phyloP scores from a whole-genome alignment of 2,113 vertebrate genomes.

The Leptodactylus fuscus region DNA sequence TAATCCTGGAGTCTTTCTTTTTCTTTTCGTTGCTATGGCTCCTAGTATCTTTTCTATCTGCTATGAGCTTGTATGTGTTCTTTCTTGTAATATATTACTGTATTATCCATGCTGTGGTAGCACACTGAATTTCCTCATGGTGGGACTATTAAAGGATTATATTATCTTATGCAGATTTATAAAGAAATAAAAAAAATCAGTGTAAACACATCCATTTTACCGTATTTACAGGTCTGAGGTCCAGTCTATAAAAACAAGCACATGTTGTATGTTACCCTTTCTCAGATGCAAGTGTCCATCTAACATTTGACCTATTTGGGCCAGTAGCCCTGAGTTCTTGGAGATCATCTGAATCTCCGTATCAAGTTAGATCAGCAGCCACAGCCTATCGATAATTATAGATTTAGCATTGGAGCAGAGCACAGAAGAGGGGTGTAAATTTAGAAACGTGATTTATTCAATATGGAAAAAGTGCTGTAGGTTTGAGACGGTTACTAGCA shows the following conservation, averaged over 20 bases:
- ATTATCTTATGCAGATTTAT: too few relatives aligned
- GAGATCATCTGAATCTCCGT: neutral
- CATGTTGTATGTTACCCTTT: neutral
- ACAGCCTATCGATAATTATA: constrained; percentile 44
- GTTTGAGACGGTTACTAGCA: constrained; percentile 46
- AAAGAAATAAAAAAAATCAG: too few relatives aligned
- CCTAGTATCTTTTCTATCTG: too few relatives aligned
- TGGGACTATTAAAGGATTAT: too few relatives aligned
- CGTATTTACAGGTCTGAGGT: too few relatives aligned
- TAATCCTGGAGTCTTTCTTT: too few relatives aligned
- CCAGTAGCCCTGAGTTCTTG: neutral
- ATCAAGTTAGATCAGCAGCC: neutral
- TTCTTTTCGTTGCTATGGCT: too few relatives aligned
- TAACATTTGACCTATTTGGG: neutral
- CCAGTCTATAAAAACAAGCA: neutral
- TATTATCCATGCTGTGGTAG: too few relatives aligned
- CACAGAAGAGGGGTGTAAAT: constrained; percentile 40
- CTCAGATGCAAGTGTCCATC: neutral
- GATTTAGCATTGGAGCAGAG: constrained; percentile 17
- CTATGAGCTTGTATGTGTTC: too few relatives aligned
- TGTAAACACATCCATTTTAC: too few relatives aligned
- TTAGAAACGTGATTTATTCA: constrained; percentile 40
- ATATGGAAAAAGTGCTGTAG: constrained; percentile 37
- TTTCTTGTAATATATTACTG: too few relatives aligned
- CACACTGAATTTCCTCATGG: too few relatives aligned